phyloP scores from a whole-genome alignment of 2,888 invertebrate species.

The Dioctria linearis region DNA sequence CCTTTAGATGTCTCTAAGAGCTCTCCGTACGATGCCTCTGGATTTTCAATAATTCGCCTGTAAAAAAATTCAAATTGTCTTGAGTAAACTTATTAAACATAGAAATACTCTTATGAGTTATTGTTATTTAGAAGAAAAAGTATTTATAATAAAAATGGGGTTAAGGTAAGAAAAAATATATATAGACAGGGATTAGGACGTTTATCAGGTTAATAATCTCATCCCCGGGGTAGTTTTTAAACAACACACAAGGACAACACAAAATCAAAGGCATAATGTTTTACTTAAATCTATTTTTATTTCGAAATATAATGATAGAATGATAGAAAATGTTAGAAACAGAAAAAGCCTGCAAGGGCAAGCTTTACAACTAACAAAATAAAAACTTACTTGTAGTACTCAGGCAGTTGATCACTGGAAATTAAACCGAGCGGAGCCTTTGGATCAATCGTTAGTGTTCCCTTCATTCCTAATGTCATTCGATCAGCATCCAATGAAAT shows the following conservation, averaged over 20 bases:
- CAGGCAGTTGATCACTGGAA: conserved; percentile 85
- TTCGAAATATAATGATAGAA: conserved; percentile 11
- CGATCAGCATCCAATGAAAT: conserved; percentile 90
- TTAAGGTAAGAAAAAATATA: not conserved
- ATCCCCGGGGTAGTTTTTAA: no score
- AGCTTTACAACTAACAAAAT: not conserved
- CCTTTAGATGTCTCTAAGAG: conserved; percentile 87
- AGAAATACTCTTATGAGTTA: not conserved
- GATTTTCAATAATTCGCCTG: conserved; percentile 86
- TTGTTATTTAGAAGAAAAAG: no score
- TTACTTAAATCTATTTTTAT: conserved; percentile 10
- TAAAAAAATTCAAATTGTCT: conserved; percentile 57
- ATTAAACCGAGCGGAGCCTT: conserved; percentile 87
- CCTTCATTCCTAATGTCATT: conserved; percentile 90
- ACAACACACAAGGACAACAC: not conserved
- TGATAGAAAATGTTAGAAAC: not conserved
- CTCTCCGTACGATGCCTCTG: conserved; percentile 84
- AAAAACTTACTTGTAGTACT: conserved; percentile 85
- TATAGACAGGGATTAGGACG: not conserved
- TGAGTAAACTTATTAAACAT: conserved; percentile 42
- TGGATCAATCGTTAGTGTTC: conserved; percentile 79
- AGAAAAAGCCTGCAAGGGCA: not conserved
- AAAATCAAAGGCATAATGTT: conserved; percentile 16
- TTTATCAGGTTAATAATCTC: not conserved
- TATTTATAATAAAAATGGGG: not conserved